These are phyloP conservation scores for Tetramorium parvispinum DNA, from an alignment of 1,140 invertebrate species.

Conservation along the genomic window DNA sequence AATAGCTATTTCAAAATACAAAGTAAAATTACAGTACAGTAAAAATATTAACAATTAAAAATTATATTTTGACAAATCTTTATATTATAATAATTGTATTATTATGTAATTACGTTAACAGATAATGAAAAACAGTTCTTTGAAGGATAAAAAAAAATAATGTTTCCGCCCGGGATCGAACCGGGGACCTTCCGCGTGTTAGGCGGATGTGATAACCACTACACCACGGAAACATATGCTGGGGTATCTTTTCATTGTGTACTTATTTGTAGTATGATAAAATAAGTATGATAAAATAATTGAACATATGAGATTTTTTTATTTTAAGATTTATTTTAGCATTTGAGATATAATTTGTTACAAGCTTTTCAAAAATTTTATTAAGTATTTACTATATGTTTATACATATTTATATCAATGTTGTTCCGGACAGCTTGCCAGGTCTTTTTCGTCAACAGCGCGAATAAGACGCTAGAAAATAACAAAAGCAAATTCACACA, in stretches of 20 bases:
- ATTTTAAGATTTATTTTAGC: slow-evolving; percentile 14
- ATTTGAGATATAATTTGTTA: not conserved
- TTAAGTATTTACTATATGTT: not conserved
- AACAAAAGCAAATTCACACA: not conserved
- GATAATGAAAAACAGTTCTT: not conserved
- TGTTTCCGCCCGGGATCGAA: slow-evolving; percentile 76
- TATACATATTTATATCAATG: too few relatives aligned
- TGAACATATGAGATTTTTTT: not conserved
- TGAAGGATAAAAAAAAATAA: slow-evolving; percentile 18
- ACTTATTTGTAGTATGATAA: not conserved
- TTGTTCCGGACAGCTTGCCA: too few relatives aligned
- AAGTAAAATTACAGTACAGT: not conserved
- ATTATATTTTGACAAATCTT: not conserved
- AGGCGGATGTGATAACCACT: slow-evolving; percentile 32
- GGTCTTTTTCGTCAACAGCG: not conserved
- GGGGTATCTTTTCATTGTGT: rapidly evolving
- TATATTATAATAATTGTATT: not conserved
- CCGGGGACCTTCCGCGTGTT: slow-evolving; percentile 53
- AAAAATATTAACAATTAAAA: not conserved
- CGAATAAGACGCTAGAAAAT: not conserved
- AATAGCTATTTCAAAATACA: not conserved
- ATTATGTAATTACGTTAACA: not conserved
- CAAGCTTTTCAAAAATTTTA: not conserved
- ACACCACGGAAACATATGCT: slow-evolving; percentile 70
- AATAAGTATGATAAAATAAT: not conserved